Conservation (phyloP, 2,113 vertebrate species). For the Mungos mungo region DNA sequence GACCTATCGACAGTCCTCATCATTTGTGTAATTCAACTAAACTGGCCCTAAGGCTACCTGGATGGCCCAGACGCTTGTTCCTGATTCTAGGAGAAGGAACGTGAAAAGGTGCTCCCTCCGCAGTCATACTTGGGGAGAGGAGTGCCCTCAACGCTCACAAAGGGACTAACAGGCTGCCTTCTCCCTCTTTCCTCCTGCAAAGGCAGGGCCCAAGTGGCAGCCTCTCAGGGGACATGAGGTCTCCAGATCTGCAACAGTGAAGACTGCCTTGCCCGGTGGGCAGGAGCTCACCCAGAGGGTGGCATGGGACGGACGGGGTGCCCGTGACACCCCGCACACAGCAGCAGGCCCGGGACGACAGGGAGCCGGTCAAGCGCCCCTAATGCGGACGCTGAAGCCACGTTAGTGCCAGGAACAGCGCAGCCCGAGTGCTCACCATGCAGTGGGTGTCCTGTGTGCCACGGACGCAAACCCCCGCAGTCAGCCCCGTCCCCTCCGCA, state of each 20-base stretch:
- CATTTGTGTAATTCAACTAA: neutral
- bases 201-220: neutral
- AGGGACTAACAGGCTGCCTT: neutral
- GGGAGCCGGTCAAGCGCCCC: neutral
- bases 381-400: accelerated
- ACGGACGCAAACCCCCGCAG: neutral
- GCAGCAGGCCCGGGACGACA: neutral
- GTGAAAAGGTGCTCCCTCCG: neutral
- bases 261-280: neutral
- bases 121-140: neutral
- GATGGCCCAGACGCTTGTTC: neutral
- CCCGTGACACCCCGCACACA: neutral
- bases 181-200: neutral
- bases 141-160: too few species aligned
- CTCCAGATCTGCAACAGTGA: neutral
- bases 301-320: neutral
- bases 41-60: neutral
- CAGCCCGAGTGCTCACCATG: accelerated
- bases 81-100: neutral
- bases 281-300: neutral
- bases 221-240: neutral
- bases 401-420: accelerated
- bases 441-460: accelerated
- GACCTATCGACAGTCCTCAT: neutral
- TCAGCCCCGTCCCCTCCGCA: neutral